A percentile compares a stretch with the other conserved stretches of the same genome.
phyloP scores from a whole-genome alignment of 2,113 vertebrate species.

The Montifringilla adamsi region DNA sequence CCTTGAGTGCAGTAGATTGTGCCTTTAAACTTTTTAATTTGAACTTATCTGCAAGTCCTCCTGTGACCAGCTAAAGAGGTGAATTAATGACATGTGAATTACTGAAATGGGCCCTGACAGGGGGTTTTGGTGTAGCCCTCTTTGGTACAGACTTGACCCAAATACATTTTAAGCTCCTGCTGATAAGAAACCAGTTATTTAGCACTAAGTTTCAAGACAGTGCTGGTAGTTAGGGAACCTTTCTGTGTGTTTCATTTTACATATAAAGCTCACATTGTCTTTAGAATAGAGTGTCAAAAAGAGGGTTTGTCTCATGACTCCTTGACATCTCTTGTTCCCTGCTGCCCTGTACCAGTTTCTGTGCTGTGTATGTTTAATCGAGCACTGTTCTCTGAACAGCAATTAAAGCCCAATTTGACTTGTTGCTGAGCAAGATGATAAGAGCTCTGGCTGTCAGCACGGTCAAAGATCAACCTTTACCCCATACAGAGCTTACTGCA shows the following conservation, averaged over 20 bases:
- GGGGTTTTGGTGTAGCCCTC: background rate
- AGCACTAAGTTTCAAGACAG: background rate
- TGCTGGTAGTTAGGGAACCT: background rate
- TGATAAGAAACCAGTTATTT: background rate
- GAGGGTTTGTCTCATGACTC: slow-evolving; percentile 68
- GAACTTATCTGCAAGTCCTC: background rate
- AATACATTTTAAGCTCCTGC: background rate
- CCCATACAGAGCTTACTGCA: background rate
- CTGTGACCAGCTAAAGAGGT: background rate
- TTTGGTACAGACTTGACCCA: background rate
- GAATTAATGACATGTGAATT: background rate
- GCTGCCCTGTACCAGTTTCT: slow-evolving; percentile 39
- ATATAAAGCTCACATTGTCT: slow-evolving; percentile 28
- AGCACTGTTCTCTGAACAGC: slow-evolving; percentile 59
- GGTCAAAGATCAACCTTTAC: slow-evolving; percentile 74
- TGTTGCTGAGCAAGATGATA: slow-evolving; percentile 62
- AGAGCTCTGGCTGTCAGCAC: slow-evolving; percentile 59
- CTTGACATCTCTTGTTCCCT: slow-evolving; percentile 65
- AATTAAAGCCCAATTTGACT: slow-evolving; percentile 74
- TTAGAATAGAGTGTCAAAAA: slow-evolving; percentile 60
- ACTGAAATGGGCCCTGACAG: background rate
- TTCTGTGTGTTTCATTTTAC: slow-evolving; percentile 1
- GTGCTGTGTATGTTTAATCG: slow-evolving; percentile 51
- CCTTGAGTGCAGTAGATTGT: background rate
- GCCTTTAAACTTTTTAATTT: background rate